A percentile compares a stretch with the other conserved stretches of the same genome.
Evolutionary conservation across 2,888 invertebrate genomes (phyloP).

Genomic region (Osmoderma eremita): DNA sequence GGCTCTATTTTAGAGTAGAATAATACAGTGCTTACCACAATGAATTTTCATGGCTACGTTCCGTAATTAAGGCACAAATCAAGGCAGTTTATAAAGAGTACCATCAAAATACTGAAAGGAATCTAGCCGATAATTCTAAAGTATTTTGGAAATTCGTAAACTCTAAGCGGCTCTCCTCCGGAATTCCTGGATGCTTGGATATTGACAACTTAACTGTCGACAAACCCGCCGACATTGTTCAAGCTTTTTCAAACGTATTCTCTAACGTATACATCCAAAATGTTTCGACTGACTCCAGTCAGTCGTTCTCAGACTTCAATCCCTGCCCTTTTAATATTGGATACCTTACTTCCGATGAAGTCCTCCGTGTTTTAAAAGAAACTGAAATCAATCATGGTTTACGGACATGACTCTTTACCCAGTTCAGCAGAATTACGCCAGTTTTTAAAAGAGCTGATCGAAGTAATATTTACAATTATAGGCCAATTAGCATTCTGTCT

Average conservation of each 20-base stretch:
- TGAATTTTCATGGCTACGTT: too few relatives aligned
- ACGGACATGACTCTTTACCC: neutral
- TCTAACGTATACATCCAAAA: neutral
- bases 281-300: neutral
- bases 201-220: neutral
- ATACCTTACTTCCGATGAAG: too few relatives aligned
- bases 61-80: too few relatives aligned
- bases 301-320: neutral
- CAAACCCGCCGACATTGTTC: neutral
- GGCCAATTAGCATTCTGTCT: neutral
- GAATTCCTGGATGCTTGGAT: neutral
- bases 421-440: neutral
- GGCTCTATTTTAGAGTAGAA: too few relatives aligned
- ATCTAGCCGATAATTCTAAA: too few relatives aligned
- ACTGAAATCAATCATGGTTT: neutral
- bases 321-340: too few relatives aligned
- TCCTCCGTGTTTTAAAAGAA: neutral
- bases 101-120: too few relatives aligned
- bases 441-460: neutral
- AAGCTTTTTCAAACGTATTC: neutral
- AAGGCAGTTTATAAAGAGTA: too few relatives aligned
- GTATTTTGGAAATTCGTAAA: too few relatives aligned
- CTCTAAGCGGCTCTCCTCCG: too few relatives aligned
- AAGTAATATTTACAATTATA: too few relatives aligned
- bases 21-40: too few relatives aligned